phyloP scores from a whole-genome alignment of 2,113 vertebrate species.

The Takifugu flavidus region DNA sequence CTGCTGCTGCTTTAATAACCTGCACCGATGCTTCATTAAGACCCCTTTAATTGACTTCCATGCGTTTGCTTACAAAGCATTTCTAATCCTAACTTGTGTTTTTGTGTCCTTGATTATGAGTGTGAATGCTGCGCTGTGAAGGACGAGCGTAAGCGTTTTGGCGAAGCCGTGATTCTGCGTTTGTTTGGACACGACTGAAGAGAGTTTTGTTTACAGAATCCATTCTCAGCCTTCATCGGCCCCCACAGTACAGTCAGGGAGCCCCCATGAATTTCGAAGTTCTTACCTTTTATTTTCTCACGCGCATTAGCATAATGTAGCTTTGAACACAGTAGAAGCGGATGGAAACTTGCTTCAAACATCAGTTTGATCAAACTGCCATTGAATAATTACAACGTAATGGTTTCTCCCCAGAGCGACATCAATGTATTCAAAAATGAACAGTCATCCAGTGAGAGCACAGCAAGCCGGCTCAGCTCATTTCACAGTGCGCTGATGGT shows the following conservation, averaged over 20 bases:
- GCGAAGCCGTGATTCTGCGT: neutral
- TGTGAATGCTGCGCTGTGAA: too few species aligned
- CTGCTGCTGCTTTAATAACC: slow-evolving; percentile 45
- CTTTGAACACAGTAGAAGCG: neutral
- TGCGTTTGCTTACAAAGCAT: slow-evolving; percentile 43
- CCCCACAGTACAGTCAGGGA: slow-evolving; percentile 11
- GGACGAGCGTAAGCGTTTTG: too few species aligned
- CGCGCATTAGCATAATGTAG: neutral
- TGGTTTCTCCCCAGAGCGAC: neutral
- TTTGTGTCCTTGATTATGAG: neutral
- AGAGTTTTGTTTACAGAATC: slow-evolving; percentile 33
- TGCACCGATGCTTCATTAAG: slow-evolving; percentile 48
- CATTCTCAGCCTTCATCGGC: slow-evolving; percentile 31
- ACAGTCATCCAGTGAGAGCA: neutral
- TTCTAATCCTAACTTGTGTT: slow-evolving; percentile 28
- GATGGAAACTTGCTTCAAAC: neutral
- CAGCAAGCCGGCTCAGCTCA: neutral
- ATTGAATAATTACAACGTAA: neutral
- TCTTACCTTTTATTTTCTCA: neutral
- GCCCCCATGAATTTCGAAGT: slow-evolving; percentile 11
- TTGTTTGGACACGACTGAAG: slow-evolving; percentile 34
- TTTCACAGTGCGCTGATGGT: neutral
- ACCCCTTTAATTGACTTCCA: slow-evolving; percentile 50
- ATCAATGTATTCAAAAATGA: neutral
- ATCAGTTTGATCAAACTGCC: neutral